Percentiles rank a stretch among this genome's conserved stretches.
Evolutionary conservation across 2,797 vertebrate species (phyloP).

Genomic region (Nannoperca obscura): DNA sequence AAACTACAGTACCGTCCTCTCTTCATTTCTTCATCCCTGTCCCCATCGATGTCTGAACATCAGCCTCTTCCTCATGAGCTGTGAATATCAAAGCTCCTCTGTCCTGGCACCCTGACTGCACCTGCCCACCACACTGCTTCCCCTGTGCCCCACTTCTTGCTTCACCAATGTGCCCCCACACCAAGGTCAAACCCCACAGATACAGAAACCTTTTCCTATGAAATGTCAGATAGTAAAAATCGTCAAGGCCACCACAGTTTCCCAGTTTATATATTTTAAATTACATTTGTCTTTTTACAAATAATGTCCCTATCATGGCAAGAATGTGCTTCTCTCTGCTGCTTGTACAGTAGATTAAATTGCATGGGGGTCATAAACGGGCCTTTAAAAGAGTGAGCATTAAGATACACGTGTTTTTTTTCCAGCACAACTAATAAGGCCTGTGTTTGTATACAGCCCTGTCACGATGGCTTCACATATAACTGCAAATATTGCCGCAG

Average conservation of each 20-base stretch:
- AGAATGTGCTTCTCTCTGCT: neutral
- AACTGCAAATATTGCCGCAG: neutral
- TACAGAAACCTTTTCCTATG: neutral
- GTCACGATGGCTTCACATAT: conserved; percentile 30
- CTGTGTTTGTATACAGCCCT: conserved; percentile 31
- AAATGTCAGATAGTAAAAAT: neutral
- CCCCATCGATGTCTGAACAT: neutral
- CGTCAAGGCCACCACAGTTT: no score
- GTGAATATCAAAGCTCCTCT: conserved; percentile 65
- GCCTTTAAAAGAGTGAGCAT: neutral
- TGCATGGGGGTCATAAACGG: neutral
- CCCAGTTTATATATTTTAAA: neutral
- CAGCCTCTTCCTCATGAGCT: conserved; percentile 49
- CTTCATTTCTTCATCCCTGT: conserved; percentile 11
- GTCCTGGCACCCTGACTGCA: conserved; percentile 48
- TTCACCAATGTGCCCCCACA: conserved; percentile 2
- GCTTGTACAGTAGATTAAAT: neutral
- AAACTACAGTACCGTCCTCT: conserved; percentile 30
- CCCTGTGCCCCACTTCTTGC: conserved; percentile 19
- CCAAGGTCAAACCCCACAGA: conserved; percentile 47
- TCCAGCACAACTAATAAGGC: conserved; percentile 12
- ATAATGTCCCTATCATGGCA: neutral
- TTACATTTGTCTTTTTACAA: neutral
- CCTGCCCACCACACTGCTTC: conserved; percentile 36
- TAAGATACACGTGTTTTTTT: neutral